These are phyloP conservation scores for Augochlora pura DNA, from an alignment of 1,140 invertebrate genomes.

Conservation along the genomic window DNA sequence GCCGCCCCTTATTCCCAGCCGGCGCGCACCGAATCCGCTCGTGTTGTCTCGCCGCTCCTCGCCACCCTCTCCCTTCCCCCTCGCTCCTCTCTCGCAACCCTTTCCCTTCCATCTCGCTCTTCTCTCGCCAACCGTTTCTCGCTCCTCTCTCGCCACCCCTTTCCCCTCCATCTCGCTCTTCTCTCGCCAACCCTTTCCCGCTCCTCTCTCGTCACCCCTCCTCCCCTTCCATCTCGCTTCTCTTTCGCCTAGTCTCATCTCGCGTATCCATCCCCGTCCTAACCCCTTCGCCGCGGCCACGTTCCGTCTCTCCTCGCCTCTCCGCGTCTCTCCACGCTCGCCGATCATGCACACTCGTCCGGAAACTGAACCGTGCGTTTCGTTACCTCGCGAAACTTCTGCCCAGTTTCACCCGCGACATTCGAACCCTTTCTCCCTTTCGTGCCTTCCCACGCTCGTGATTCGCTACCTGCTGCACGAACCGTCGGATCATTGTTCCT, in stretches of 20 bases:
- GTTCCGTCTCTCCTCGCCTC: constrained; percentile 15
- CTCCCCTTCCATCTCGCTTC: too few relatives aligned
- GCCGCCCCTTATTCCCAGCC: constrained; percentile 61
- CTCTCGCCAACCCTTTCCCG: too few relatives aligned
- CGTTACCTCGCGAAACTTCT: too few relatives aligned
- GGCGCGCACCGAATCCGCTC: constrained; percentile 58
- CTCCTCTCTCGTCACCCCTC: too few relatives aligned
- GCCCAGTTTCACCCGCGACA: constrained; percentile 24
- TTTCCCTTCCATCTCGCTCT: too few relatives aligned
- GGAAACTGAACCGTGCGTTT: too few relatives aligned
- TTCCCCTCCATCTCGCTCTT: too few relatives aligned
- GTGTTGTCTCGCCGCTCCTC: constrained; percentile 42
- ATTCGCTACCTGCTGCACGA: too few relatives aligned
- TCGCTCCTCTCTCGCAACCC: too few relatives aligned
- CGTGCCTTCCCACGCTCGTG: too few relatives aligned
- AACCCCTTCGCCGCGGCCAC: background rate
- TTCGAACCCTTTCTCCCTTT: background rate
- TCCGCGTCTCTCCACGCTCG: background rate
- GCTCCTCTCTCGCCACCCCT: background rate
- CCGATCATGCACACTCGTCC: background rate
- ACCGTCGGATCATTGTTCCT: too few relatives aligned
- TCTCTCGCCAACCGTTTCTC: constrained; percentile 9
- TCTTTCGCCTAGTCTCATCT: constrained; percentile 50
- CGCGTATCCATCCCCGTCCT: constrained; percentile 55
- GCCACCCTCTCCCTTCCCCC: too few relatives aligned